Percentiles rank a stretch among this genome's conserved stretches.
Conservation (phyloP, 2,113 vertebrate genomes). For the Catharus bicknelli region DNA sequence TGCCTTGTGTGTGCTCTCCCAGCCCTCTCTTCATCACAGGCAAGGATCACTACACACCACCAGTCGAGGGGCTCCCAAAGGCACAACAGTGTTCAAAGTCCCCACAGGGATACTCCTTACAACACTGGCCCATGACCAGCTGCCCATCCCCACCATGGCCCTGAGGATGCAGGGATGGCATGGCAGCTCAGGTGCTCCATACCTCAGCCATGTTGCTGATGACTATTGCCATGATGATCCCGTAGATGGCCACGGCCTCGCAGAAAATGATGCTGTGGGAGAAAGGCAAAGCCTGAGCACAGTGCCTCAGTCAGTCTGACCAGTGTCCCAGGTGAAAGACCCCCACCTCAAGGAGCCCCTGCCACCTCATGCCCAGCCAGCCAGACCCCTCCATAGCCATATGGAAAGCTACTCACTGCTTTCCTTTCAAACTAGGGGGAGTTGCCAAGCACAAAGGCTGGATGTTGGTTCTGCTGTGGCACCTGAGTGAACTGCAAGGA, state of each 20-base stretch:
- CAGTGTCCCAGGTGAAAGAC: background rate
- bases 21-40: background rate
- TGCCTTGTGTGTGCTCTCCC: background rate
- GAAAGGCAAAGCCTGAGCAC: background rate
- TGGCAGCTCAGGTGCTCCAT: background rate
- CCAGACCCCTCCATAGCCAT: background rate
- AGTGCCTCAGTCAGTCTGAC: background rate
- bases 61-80: background rate
- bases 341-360: background rate
- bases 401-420: background rate
- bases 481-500: fast-evolving
- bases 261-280: constrained; percentile 94
- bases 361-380: background rate
- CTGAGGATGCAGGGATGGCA: fast-evolving
- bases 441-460: background rate
- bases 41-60: background rate
- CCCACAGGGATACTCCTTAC: background rate
- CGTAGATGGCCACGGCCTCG: constrained; percentile 98
- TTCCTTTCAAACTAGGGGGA: background rate
- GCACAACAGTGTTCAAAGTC: background rate
- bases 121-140: fast-evolving
- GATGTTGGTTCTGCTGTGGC: background rate
- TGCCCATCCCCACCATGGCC: fast-evolving
- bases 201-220: constrained; percentile 99
- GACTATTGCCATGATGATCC: constrained; percentile 99